phyloP scores from a whole-genome alignment of 1,140 invertebrate species.

The Rhagoletis zephyria region DNA sequence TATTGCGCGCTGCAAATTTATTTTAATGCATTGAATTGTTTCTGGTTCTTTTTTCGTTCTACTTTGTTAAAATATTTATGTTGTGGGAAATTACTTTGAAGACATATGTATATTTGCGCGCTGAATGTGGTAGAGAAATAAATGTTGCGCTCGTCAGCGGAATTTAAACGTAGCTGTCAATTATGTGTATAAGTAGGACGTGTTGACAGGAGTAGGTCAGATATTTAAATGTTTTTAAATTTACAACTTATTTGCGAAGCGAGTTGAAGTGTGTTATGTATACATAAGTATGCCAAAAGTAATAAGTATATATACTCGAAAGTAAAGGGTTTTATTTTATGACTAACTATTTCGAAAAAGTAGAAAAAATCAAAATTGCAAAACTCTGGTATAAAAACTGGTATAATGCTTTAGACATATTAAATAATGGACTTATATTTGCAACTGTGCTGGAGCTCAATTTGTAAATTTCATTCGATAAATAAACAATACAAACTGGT shows the following conservation, averaged over 20 bases:
- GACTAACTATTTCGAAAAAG: not conserved
- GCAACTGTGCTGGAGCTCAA: too few relatives aligned
- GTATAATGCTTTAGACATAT: not conserved
- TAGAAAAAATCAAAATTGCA: not conserved
- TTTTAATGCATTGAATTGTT: constrained; percentile 15
- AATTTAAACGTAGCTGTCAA: constrained; percentile 10
- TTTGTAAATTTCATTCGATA: too few relatives aligned
- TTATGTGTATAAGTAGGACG: not conserved
- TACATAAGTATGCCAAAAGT: not conserved
- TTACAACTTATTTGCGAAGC: not conserved
- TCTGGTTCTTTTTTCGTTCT: not conserved
- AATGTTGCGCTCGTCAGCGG: not conserved
- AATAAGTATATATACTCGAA: not conserved
- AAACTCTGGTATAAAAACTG: not conserved
- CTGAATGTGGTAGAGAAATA: too few relatives aligned
- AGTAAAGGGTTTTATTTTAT: not conserved
- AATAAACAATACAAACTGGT: not conserved
- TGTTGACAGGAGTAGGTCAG: constrained; percentile 19
- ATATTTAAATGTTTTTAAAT: not conserved
- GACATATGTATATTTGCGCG: not conserved
- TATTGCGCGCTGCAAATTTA: not conserved
- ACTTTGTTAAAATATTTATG: constrained; percentile 12
- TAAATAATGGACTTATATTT: too few relatives aligned
- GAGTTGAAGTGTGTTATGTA: too few relatives aligned
- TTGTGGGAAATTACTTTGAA: not conserved